phyloP scores from a whole-genome alignment of 2,797 vertebrate genomes.

The Somateria mollissima region DNA sequence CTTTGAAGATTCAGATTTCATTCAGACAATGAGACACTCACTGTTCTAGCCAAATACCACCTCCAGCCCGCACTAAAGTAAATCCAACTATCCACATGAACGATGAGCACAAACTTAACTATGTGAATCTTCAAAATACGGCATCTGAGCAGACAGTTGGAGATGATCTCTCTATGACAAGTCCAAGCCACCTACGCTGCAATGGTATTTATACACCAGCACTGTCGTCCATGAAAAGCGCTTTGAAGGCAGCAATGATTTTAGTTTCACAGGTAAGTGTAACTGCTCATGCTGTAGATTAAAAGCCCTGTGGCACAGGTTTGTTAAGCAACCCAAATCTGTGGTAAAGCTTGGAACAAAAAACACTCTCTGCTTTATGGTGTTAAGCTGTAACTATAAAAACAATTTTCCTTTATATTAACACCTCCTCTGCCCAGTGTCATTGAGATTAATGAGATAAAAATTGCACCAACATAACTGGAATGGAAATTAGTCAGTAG shows the following conservation, averaged over 20 bases:
- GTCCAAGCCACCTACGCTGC: background rate
- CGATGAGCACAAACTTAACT: background rate
- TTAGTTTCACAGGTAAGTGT: slow-evolving; percentile 5
- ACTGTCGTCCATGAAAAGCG: background rate
- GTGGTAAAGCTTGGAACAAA: background rate
- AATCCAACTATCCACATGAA: background rate
- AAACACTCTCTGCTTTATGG: background rate
- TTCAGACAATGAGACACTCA: background rate
- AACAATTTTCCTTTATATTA: background rate
- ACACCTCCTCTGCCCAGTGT: background rate
- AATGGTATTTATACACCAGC: background rate
- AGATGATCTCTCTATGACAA: background rate
- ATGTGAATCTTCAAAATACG: background rate
- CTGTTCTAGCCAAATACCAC: background rate
- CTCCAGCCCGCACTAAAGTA: background rate
- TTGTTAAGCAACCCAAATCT: slow-evolving; percentile 1
- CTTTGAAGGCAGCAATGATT: slow-evolving; percentile 15
- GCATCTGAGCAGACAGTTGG: background rate
- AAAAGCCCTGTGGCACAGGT: slow-evolving; percentile 18
- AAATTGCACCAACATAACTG: background rate
- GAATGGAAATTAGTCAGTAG: background rate
- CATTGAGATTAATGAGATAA: slow-evolving; percentile 36
- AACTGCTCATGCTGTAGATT: background rate
- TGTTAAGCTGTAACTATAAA: slow-evolving; percentile 26
- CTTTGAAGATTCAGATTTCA: slow-evolving; percentile 14